Base-by-base conservation (phyloP, 2,113 vertebrate genomes). In the Chlorodrepanis virens region DNA sequence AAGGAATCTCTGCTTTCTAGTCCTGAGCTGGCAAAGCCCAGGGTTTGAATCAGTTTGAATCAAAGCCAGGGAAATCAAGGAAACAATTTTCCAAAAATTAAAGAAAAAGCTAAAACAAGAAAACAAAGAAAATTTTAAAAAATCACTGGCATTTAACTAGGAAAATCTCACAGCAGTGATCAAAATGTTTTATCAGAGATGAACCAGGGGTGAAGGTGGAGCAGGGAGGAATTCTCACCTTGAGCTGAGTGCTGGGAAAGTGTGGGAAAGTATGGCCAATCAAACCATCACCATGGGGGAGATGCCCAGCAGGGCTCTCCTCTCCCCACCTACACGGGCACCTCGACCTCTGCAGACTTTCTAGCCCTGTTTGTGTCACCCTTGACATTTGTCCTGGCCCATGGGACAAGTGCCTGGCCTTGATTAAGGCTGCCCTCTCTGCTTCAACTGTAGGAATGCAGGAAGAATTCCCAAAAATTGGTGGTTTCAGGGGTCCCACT, bases 221-320 rank as follows among this genome's bases (percentile, higher is more conserved):
- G 45, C 24, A 33, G 29, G 67, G 67, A 44, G 35, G 42, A 39
- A 19, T 35, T 64, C 31, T 76, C 40, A 23, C 24, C 56, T 45
- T 29, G 25, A 76, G 45, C 35, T 70, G 40, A 14, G 33, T 85
- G 69, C 35, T 44, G 0, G 57, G n/a, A 2, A 40, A 53, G 12
- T 11, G 31, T 45, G 40, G 2, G 14, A 8, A 65, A 40, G 40
- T 12, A 14, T 2, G 11, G 17, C 24, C 0, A 1, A 0, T 12
- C 63, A 45, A 12, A 27, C 35, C 67, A 31, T 13, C 1, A 0
- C n/a, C 28, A 9, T 1, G 20, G 23, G 19, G 16, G 0, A 22
- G 59, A 12, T 29, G 45, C 21, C 39, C 54, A 68, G 18, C 2
- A 3, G 5, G 37, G 3, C 17, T 3, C 5, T 60, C 29, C 8